These are phyloP conservation scores for Malurus alboscapulatus DNA, from an alignment of 2,113 vertebrate genomes.

Conservation along the genomic window DNA sequence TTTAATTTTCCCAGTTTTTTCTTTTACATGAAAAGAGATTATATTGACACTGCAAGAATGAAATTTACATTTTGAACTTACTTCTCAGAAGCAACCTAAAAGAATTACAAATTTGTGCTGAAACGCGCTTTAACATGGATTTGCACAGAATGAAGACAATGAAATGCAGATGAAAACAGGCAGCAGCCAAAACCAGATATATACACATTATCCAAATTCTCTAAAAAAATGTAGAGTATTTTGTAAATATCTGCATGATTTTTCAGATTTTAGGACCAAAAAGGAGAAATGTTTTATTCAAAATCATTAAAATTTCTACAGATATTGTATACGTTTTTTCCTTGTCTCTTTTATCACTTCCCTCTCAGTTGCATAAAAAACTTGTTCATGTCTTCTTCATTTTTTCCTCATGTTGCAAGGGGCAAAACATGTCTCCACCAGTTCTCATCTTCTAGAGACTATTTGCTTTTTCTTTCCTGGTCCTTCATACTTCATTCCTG, in stretches of 20 bases:
- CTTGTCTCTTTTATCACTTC: neutral
- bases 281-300: neutral
- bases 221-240: neutral
- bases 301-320: neutral
- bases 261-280: neutral
- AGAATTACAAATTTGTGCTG: neutral
- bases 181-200: neutral
- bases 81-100: neutral
- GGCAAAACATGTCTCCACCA: neutral
- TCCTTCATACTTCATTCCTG: neutral
- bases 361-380: neutral
- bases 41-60: neutral
- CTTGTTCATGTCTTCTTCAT: neutral
- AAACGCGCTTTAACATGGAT: neutral
- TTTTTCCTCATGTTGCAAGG: neutral
- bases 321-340: neutral
- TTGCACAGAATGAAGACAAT: neutral
- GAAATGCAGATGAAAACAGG: neutral
- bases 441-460: neutral
- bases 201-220: neutral
- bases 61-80: neutral
- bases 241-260: neutral
- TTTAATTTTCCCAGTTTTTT: neutral
- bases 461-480: neutral
- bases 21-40: neutral